phyloP scores from a whole-genome alignment of 2,113 vertebrate genomes.

The Thymallus thymallus region DNA sequence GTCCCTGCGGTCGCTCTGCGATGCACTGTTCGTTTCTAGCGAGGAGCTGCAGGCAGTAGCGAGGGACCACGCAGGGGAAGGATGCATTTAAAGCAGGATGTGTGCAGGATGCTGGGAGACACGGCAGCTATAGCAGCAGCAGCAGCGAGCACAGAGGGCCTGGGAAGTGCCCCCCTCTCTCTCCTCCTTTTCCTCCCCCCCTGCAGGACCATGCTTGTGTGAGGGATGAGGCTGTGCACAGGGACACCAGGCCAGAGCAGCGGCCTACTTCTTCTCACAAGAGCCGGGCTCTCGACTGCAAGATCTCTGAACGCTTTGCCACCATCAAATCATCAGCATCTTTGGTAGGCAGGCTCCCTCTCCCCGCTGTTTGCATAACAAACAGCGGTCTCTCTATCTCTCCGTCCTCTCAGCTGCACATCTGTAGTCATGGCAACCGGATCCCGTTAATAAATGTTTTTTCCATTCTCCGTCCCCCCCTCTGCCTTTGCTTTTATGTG shows the following conservation, averaged over 20 bases:
- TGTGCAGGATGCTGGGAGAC: slow-evolving; percentile 74
- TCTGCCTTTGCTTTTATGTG: slow-evolving; percentile 45
- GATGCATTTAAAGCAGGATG: slow-evolving; percentile 71
- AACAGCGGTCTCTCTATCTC: slow-evolving; percentile 5
- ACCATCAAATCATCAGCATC: slow-evolving; percentile 94
- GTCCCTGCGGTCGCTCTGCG: slow-evolving; percentile 61
- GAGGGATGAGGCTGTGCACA: slow-evolving; percentile 99
- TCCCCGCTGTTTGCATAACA: slow-evolving; percentile 13
- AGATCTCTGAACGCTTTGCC: slow-evolving; percentile 92
- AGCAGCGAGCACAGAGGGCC: slow-evolving; percentile 64
- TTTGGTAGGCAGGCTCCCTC: slow-evolving; percentile 79
- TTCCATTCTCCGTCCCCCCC: slow-evolving; percentile 53
- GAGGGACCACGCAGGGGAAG: slow-evolving; percentile 50
- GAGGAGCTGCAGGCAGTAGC: slow-evolving; percentile 67
- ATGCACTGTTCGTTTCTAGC: slow-evolving; percentile 67
- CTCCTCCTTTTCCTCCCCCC: slow-evolving; percentile 88
- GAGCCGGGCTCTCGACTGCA: slow-evolving; percentile 92
- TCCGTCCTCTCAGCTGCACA: slow-evolving; percentile 73
- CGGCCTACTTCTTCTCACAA: slow-evolving; percentile 93
- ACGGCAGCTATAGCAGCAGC: slow-evolving; percentile 59
- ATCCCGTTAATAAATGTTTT: slow-evolving; percentile 75
- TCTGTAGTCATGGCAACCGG: slow-evolving; percentile 79
- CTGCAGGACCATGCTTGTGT: slow-evolving; percentile 97
- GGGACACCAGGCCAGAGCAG: slow-evolving; percentile 97
- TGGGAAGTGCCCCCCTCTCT: slow-evolving; percentile 71